Base-by-base conservation (phyloP, 2,888 invertebrate species). In the Argynnis bischoffii region DNA sequence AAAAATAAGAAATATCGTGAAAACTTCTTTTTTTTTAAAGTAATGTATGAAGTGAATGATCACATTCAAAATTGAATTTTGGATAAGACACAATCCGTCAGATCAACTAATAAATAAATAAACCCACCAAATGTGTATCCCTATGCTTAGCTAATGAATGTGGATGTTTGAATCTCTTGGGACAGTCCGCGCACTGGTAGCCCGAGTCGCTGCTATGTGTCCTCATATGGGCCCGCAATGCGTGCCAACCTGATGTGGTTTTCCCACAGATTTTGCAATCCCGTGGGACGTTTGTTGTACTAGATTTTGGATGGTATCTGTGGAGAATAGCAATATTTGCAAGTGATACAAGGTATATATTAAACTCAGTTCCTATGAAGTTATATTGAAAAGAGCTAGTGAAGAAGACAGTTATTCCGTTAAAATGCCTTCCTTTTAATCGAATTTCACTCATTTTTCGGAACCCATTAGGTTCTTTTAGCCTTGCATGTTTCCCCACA, bases 121-220 rank as follows among this genome's bases (percentile, higher is more conserved):
- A 5, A 21, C 83, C 84, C 26, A 91, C 90, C 79, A 85, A 70
- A 76, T 93, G 93, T 0, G 90, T 89, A 57, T 89, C 90, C 18
- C 82, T 77, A 47, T 93, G 93, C 51, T 92, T 91, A n/a, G 88
- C 87, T 3, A 93, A 76, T 0, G 90, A 92, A 69, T 92, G 91
- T 0, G 88, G 75, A 67, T 89, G 87, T 51, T 92, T 92, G 76
- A 92, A 93, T 48, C 82, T 74, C 72, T 93, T 93, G 0, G 88
- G 87, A 63, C 93, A 93, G 1, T 85, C 79, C 3, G 78, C 76
- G 64, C 93, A 93, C 50, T 86, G 85, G 77, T 79, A 90, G 0
- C 81, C 86, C 0, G 77, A 80, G 0, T 78, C 77, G 59, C 88
- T 88, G 0, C 81, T 78, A 0, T 81, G 79, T 31, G 90, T 89